A percentile compares a stretch with the other conserved stretches of the same genome.
phyloP scores from a whole-genome alignment of 1,140 invertebrate species.

The Zeugodacus cucurbitae region DNA sequence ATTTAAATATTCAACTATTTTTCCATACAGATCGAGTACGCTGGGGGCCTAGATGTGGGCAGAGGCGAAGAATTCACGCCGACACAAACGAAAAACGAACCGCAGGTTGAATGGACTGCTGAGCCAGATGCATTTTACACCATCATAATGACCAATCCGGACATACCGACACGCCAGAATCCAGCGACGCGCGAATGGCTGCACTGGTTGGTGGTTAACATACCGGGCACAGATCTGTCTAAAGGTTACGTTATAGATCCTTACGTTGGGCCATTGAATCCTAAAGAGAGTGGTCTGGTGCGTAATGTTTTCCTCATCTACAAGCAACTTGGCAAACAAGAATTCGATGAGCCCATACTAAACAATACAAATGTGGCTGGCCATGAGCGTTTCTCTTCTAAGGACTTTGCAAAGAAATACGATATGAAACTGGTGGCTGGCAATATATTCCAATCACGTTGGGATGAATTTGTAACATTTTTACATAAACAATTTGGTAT shows the following conservation, averaged over 20 bases:
- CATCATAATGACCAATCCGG: slow-evolving; percentile 82
- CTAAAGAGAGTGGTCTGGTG: slow-evolving; percentile 82
- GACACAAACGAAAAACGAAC: slow-evolving; percentile 74
- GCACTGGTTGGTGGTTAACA: slow-evolving; percentile 91
- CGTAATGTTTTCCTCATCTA: slow-evolving; percentile 90
- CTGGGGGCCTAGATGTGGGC: slow-evolving; percentile 69
- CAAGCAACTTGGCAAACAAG: slow-evolving; percentile 71
- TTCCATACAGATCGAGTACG: slow-evolving; percentile 64
- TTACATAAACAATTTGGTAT: slow-evolving; percentile 35
- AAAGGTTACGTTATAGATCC: slow-evolving; percentile 80
- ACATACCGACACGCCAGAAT: slow-evolving; percentile 65
- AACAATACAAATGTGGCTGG: background rate
- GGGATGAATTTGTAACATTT: slow-evolving; percentile 78
- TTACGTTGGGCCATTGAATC: slow-evolving; percentile 88
- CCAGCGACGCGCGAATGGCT: slow-evolving; percentile 85
- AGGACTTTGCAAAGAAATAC: slow-evolving; percentile 85
- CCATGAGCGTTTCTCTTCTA: slow-evolving; percentile 68
- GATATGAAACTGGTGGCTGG: slow-evolving; percentile 84
- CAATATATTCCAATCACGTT: slow-evolving; percentile 90
- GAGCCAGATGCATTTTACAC: slow-evolving; percentile 74
- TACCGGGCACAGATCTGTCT: slow-evolving; percentile 78
- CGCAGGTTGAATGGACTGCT: slow-evolving; percentile 72
- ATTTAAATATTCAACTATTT: background rate
- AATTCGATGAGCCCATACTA: background rate
- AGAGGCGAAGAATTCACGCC: slow-evolving; percentile 64